These are phyloP conservation scores for Tauraco hartlaubi DNA, from an alignment of 2,797 vertebrate species.

Conservation along the genomic window DNA sequence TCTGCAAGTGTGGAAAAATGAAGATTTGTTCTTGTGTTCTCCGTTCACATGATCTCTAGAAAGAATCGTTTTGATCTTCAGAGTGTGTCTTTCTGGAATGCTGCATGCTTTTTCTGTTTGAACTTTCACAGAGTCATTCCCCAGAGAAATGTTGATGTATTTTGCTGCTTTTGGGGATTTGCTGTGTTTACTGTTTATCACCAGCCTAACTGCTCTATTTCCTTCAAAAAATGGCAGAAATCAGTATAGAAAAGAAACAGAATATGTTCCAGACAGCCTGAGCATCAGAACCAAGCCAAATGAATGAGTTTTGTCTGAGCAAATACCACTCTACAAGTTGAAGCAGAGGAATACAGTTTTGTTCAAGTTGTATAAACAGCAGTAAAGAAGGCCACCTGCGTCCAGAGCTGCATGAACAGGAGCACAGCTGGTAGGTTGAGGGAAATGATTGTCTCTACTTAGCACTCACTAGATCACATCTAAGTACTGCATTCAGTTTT, in stretches of 20 bases:
- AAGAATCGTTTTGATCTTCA: neutral
- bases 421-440: neutral
- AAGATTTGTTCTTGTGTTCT: neutral
- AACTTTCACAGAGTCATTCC: neutral
- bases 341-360: neutral
- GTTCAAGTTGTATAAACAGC: neutral
- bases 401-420: neutral
- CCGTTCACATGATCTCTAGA: neutral
- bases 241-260: neutral
- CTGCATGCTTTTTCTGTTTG: neutral
- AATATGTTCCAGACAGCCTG: neutral
- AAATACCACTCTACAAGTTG: neutral
- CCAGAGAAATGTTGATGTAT: neutral
- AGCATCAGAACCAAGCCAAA: neutral
- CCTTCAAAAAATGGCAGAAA: neutral
- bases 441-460: neutral
- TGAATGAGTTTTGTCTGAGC: neutral
- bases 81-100: neutral
- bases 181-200: neutral
- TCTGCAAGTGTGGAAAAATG: neutral
- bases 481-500: neutral
- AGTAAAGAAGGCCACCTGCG: neutral
- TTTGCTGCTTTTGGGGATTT: neutral
- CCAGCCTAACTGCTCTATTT: neutral
- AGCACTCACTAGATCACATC: neutral